phyloP scores from a whole-genome alignment of 2,888 invertebrate species.

The Synergus gifuensis region DNA sequence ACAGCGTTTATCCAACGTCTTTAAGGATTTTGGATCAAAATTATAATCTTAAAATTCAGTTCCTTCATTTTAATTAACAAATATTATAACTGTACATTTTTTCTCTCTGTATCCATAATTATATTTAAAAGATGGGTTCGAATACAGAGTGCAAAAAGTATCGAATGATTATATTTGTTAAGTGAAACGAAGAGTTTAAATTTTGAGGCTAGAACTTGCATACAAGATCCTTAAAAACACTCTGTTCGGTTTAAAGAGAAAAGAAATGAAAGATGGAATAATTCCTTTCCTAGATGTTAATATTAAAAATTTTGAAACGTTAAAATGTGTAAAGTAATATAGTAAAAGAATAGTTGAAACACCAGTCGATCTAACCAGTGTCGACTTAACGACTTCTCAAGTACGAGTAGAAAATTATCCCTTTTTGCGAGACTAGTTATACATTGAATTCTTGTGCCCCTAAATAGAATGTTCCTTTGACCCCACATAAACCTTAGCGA shows the following conservation, averaged over 20 bases:
- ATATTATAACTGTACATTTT: no score
- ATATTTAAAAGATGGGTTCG: no score
- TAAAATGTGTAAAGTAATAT: not conserved
- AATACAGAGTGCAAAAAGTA: no score
- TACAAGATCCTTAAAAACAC: not conserved
- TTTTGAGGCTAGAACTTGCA: no score
- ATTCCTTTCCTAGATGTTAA: not conserved
- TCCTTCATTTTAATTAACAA: no score
- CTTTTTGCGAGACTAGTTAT: constrained; percentile 31
- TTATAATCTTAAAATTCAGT: no score
- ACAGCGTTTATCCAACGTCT: no score
- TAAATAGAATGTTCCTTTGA: constrained; percentile 35
- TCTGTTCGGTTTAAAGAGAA: not conserved
- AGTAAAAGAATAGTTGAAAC: constrained; percentile 31
- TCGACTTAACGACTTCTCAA: constrained; percentile 29
- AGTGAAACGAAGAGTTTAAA: no score
- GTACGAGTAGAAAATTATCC: constrained; percentile 29
- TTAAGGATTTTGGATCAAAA: no score
- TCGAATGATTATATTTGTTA: no score
- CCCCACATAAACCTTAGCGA: constrained; percentile 30
- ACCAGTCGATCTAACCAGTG: constrained; percentile 40
- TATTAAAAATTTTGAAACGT: not conserved
- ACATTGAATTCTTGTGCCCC: constrained; percentile 27
- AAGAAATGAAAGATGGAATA: not conserved
- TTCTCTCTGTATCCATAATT: no score